These are phyloP conservation scores for Drosophila oshimai DNA, from an alignment of 1,140 invertebrate genomes.

Conservation along the genomic window DNA sequence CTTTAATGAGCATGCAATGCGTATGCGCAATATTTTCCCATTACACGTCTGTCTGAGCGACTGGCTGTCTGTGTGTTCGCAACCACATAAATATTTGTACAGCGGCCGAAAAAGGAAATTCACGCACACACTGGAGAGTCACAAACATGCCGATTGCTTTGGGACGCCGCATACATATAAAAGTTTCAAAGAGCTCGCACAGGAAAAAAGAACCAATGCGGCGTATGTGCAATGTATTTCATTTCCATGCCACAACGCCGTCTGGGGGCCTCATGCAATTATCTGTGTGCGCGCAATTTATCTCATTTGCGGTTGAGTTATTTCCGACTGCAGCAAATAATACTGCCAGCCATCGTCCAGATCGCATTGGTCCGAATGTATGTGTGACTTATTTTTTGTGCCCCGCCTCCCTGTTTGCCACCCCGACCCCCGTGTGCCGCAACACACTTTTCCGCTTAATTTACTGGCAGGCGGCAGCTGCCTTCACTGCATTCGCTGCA, in stretches of 20 bases:
- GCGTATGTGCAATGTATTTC: constrained; percentile 49
- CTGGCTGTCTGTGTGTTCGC: background rate
- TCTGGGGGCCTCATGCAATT: constrained; percentile 66
- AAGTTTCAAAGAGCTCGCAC: constrained; percentile 3
- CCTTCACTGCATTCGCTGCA: constrained; percentile 30
- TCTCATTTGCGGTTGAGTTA: constrained; percentile 83
- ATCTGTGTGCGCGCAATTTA: constrained; percentile 81
- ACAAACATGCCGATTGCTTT: constrained; percentile 41
- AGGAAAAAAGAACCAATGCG: constrained; percentile 19
- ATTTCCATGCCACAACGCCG: constrained; percentile 29
- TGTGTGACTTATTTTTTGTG: constrained; percentile 21
- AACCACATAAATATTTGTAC: constrained; percentile 55
- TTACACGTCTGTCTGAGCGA: constrained; percentile 14
- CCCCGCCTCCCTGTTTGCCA: background rate
- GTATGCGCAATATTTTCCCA: constrained; percentile 62
- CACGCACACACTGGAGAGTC: constrained; percentile 32
- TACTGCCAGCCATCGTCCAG: constrained; percentile 26
- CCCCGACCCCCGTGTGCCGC: constrained; percentile 20
- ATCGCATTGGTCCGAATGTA: background rate
- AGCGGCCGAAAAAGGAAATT: constrained; percentile 12
- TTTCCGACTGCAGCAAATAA: constrained; percentile 79
- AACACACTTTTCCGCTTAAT: constrained; percentile 81
- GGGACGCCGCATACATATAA: constrained; percentile 15
- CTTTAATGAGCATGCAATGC: constrained; percentile 36
- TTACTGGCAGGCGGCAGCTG: constrained; percentile 72